phyloP scores from a whole-genome alignment of 2,888 invertebrate species.

The Abscondita cerata region DNA sequence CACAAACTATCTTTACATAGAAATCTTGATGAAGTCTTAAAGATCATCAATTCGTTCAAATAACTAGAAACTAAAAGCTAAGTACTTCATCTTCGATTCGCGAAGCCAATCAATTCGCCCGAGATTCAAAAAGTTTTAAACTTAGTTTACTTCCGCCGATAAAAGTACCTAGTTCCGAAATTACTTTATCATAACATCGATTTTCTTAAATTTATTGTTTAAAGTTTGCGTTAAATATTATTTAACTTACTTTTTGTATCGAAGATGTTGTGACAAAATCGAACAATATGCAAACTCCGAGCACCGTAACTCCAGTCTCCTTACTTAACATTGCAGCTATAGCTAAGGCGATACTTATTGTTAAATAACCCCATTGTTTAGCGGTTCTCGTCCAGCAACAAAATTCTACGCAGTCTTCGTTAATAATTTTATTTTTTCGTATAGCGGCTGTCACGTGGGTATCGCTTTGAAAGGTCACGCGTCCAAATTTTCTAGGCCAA shows the following conservation, averaged over 20 bases:
- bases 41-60: constrained; percentile 41
- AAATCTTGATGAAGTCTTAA: constrained; percentile 17
- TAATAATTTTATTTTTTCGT: constrained; percentile 24
- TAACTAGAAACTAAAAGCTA: constrained; percentile 44
- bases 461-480: constrained; percentile 30
- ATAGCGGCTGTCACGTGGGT: constrained; percentile 22
- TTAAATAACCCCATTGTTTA: constrained; percentile 67
- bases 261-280: constrained; percentile 71
- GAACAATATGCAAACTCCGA: constrained; percentile 88
- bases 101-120: constrained; percentile 52
- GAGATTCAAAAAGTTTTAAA: constrained; percentile 50
- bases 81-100: constrained; percentile 52
- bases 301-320: constrained; percentile 93
- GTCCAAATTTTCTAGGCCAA: constrained; percentile 49
- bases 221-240: constrained; percentile 13
- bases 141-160: constrained; percentile 28
- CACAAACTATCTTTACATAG: constrained; percentile 23
- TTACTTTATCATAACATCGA: constrained; percentile 41
- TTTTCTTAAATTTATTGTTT: constrained; percentile 26
- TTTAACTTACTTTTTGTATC: constrained; percentile 42
- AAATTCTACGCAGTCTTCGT: constrained; percentile 32
- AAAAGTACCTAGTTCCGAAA: constrained; percentile 26
- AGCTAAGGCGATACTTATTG: constrained; percentile 67
- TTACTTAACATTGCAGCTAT: constrained; percentile 90
- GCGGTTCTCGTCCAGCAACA: constrained; percentile 52